Base-by-base conservation (phyloP, 2,797 vertebrate species). In the Karalla daura region DNA sequence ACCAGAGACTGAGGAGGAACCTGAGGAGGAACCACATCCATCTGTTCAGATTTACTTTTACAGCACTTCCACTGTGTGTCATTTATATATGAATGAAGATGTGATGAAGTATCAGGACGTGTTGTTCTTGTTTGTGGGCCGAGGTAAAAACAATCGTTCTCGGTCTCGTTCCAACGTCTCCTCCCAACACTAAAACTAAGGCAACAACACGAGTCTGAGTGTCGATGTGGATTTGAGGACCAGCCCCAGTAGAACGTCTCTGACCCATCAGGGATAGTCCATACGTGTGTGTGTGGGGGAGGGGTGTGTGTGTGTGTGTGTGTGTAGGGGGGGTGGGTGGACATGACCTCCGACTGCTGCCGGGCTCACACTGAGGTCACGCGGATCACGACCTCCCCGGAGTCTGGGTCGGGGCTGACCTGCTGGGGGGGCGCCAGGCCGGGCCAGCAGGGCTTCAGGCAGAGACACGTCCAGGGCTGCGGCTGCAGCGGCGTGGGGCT, bases 331-430 rank as follows among this genome's bases (percentile, higher is more conserved):
- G 4, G 1, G 8, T 4, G 5, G 32, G 18, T 7, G 35, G 46
- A 52, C 39, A 24, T 63, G 27, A 70, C 56, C 28, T 12, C 23
- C 2, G 5, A 49, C 36, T 30, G 39, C 7, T 7, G 63, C n/a
- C n/a, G n/a, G n/a, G n/a, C n/a, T 93, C 88, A 97, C 90, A 97
- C 96, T 0, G 96, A 96, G 2, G 96, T 97, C 18, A 97, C 95
- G 65, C 95, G 94, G 76, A 97, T 95, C 5, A 96, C 96, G 0
- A 96, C 95, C 85, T 97, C 96, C 41, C 95, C 95, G 0, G 95
- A 96, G 73, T 91, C 90, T 3, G 89, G 89, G 54, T 95, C 94
- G 76, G 93, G 95, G 37, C 91, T 87, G 9, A 91, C 71, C 43
- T 92, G 91, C 74, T 92, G 94, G 0, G 86, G 90, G 74, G 92